A percentile compares a stretch with the other conserved stretches of the same genome.
phyloP scores from a whole-genome alignment of 1,140 invertebrate species.

The Rhynchophorus ferrugineus region DNA sequence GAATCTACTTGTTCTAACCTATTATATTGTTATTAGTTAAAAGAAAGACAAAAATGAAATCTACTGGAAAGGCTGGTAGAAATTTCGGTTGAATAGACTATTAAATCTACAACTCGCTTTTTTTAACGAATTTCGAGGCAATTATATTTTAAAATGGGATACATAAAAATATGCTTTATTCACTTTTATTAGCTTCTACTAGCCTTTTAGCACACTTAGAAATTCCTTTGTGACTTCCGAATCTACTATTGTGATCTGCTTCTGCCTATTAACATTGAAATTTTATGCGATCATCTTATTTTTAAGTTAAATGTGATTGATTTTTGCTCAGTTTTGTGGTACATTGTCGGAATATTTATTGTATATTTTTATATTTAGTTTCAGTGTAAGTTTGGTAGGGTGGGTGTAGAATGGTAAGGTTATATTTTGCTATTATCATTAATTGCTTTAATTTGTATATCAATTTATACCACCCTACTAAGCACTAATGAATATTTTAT shows the following conservation, averaged over 20 bases:
- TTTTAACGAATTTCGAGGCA: no score
- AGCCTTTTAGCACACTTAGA: background rate
- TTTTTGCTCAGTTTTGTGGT: background rate
- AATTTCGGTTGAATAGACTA: no score
- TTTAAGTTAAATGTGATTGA: constrained; percentile 8
- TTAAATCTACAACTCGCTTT: no score
- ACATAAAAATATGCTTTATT: background rate
- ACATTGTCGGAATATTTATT: constrained; percentile 1
- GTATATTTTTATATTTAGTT: constrained; percentile 5
- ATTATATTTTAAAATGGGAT: no score
- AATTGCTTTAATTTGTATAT: constrained; percentile 15
- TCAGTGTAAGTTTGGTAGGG: constrained; percentile 37
- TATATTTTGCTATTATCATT: constrained; percentile 7
- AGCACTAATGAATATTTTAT: constrained; percentile 11
- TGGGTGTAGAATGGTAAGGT: constrained; percentile 34
- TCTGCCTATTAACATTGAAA: constrained; percentile 1
- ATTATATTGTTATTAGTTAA: constrained; percentile 7
- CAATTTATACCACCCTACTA: constrained; percentile 33
- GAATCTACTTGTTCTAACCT: constrained; percentile 3
- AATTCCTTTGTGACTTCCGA: background rate
- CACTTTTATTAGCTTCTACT: constrained; percentile 1
- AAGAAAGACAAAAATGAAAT: background rate
- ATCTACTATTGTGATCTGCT: constrained; percentile 13
- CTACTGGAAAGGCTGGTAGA: background rate
- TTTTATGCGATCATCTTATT: constrained; percentile 1